A percentile compares a stretch with the other conserved stretches of the same genome.
These are phyloP conservation scores for Nansenia antarctica DNA, from an alignment of 2,113 vertebrate species.

Conservation along the genomic window DNA sequence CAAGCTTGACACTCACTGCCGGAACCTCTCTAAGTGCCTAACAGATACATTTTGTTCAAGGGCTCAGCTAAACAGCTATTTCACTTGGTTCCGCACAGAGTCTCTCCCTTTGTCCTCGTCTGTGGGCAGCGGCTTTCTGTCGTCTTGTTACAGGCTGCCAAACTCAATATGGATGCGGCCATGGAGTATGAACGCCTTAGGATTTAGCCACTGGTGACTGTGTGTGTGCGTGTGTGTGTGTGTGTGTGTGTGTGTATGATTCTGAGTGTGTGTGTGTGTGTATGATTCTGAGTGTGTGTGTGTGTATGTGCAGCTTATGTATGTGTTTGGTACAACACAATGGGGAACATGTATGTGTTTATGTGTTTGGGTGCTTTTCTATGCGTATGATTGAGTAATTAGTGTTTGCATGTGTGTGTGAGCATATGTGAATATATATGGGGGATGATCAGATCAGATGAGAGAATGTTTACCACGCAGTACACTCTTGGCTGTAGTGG, in stretches of 20 bases:
- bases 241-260: not conserved
- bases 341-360: not conserved
- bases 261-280: not conserved
- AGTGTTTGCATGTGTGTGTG: not conserved
- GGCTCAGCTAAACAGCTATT: no score
- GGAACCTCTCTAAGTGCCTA: no score
- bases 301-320: not conserved
- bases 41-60: no score
- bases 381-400: no score
- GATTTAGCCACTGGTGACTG: not conserved
- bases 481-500: not conserved
- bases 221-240: not conserved
- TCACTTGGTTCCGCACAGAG: no score
- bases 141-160: no score
- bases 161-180: no score
- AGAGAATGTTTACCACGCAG: not conserved
- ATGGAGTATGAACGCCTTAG: no score
- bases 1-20: not conserved
- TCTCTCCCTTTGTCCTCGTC: no score
- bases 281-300: no score
- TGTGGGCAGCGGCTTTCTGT: no score
- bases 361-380: not conserved
- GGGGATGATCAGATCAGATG: not conserved
- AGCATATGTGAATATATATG: not conserved
- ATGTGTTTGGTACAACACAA: not conserved